phyloP scores from a whole-genome alignment of 2,797 vertebrate species.

The Bucorvus abyssinicus region DNA sequence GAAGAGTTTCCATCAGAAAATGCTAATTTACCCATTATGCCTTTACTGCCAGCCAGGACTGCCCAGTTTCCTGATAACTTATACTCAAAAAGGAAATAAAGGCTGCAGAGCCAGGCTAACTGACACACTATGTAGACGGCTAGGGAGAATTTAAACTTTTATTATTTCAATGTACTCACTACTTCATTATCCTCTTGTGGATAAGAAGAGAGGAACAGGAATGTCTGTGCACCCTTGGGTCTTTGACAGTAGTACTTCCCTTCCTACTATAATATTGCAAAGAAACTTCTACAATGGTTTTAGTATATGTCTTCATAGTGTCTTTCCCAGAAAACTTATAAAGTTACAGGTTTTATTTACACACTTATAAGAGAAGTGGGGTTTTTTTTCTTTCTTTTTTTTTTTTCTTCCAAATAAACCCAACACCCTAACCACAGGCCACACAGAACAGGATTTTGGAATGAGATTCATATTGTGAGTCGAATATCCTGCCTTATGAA shows the following conservation, averaged over 20 bases:
- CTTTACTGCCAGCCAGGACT: background rate
- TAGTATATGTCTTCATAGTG: background rate
- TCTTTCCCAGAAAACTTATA: background rate
- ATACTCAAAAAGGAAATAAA: background rate
- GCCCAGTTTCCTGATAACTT: background rate
- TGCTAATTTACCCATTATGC: background rate
- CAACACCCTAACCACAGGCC: background rate
- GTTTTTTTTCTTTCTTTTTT: background rate
- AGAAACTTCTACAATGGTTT: background rate
- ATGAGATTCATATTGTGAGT: background rate
- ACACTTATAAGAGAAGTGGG: background rate
- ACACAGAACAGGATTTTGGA: background rate
- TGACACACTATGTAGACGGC: background rate
- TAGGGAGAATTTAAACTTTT: background rate
- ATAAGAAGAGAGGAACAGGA: background rate
- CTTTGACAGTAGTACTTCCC: background rate
- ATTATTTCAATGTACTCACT: background rate
- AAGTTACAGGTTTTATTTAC: background rate
- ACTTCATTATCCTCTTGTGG: background rate
- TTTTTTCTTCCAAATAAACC: too few relatives aligned
- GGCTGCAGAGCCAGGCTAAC: background rate
- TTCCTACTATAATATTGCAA: background rate
- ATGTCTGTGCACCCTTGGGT: background rate
- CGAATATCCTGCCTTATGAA: background rate
- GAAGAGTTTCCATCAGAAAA: conserved; percentile 24